These are phyloP conservation scores for Pseudomyrmex gracilis DNA, from an alignment of 1,140 invertebrate species.

Conservation along the genomic window DNA sequence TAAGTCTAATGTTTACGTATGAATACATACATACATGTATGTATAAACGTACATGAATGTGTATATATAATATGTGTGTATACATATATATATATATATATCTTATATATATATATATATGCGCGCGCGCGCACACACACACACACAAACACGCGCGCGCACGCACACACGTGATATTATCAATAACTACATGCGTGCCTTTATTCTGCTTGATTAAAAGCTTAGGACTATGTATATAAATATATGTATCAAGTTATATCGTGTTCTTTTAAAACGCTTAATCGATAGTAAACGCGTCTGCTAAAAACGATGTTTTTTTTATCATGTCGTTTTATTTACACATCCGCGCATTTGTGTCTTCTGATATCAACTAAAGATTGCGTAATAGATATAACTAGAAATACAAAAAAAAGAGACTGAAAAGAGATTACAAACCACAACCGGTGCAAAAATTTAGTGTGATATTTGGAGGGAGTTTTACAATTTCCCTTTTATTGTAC, in stretches of 20 bases:
- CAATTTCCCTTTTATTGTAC: constrained; percentile 51
- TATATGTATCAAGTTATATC: too few relatives aligned
- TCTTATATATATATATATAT: not conserved
- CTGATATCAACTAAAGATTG: constrained; percentile 65
- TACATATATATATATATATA: not conserved
- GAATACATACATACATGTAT: not conserved
- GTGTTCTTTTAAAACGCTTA: constrained; percentile 29
- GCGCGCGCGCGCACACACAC: not conserved
- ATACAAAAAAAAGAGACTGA: constrained; percentile 57
- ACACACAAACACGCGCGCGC: too few relatives aligned
- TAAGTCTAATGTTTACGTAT: too few relatives aligned
- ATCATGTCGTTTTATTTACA: constrained; percentile 57
- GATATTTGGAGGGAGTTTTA: constrained; percentile 66
- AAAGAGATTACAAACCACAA: constrained; percentile 56
- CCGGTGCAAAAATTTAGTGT: constrained; percentile 59
- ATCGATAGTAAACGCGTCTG: not conserved
- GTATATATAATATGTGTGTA: not conserved
- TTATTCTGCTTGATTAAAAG: constrained; percentile 58
- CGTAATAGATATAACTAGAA: constrained; percentile 55
- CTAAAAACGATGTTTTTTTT: constrained; percentile 14
- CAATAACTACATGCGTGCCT: constrained; percentile 50
- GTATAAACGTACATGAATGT: not conserved
- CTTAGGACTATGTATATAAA: not conserved
- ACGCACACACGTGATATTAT: constrained; percentile 31
- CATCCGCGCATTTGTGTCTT: constrained; percentile 29